Evolutionary conservation across 2,113 vertebrate genomes (phyloP).

Genomic region (Tachysurus fulvidraco): DNA sequence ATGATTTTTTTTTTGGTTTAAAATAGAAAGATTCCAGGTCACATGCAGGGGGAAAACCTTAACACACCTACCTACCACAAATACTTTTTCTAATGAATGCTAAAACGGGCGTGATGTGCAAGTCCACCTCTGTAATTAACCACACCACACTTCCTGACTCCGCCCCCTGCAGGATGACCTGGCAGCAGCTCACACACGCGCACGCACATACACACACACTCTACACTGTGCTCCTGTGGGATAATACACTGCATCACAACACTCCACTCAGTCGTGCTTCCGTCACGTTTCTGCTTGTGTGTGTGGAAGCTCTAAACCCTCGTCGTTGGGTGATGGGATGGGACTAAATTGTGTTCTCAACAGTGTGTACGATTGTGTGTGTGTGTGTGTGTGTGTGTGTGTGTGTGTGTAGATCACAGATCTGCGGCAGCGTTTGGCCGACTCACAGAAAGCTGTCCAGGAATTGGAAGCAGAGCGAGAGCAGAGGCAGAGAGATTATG

Average conservation of each 20-base stretch:
- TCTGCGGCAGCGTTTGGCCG: conserved; percentile 85
- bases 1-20: not conserved
- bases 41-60: not conserved
- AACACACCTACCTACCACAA: not conserved
- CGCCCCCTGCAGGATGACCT: not conserved
- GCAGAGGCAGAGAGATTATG: conserved; percentile 93
- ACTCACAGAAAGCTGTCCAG: conserved; percentile 82
- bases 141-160: not conserved
- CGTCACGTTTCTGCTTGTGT: no score
- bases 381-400: conserved; percentile 11
- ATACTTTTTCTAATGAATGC: not conserved
- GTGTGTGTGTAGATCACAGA: conserved; percentile 82
- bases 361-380: no score
- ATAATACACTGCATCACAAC: not conserved
- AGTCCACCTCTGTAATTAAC: not conserved
- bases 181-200: not conserved
- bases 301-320: no score
- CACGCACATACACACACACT: no score
- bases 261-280: not conserved
- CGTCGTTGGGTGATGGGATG: not conserved
- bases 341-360: not conserved
- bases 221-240: no score
- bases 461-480: conserved; percentile 89
- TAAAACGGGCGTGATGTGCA: not conserved
- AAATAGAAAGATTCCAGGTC: not conserved